A percentile compares a stretch with the other conserved stretches of the same genome.
Evolutionary conservation across 2,113 vertebrate genomes (phyloP).

Genomic region (human (Homo sapiens)): GRCh38 chr2:30349001-30349500

Average conservation of each 20-base stretch:
- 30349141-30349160: not conserved
- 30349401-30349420: not conserved
- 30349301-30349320: not conserved
- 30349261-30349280: not conserved
- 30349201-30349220: not conserved
- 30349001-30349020: not conserved
- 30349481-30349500: not conserved
- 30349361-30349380: not conserved
- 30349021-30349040: not conserved
- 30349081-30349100: not conserved
- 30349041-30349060: no score
- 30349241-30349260: not conserved
- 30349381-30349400: not conserved
- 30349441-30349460: not conserved
- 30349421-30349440: not conserved
- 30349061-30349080: not conserved
- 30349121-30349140: not conserved
- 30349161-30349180: not conserved
- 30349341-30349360: not conserved
- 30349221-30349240: not conserved
- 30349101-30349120: not conserved
- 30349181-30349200: not conserved
- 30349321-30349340: not conserved
- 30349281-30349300: not conserved
- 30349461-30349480: not conserved